phyloP scores from a whole-genome alignment of 2,797 vertebrate genomes.

The Agapornis canus region DNA sequence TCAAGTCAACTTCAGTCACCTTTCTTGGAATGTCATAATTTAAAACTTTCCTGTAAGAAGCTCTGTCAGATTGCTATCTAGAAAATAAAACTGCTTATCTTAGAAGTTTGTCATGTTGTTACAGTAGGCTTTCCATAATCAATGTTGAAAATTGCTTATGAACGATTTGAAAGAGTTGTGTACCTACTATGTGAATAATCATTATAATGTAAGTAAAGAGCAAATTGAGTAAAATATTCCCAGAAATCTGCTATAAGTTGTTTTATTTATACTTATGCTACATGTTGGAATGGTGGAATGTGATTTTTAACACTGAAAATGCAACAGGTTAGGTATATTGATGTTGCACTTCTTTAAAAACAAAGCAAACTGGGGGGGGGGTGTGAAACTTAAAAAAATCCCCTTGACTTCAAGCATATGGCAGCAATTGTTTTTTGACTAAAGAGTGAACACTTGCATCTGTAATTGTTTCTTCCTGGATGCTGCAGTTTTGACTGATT shows the following conservation, averaged over 20 bases:
- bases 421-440: slow-evolving; percentile 27
- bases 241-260: background rate
- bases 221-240: background rate
- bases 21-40: background rate
- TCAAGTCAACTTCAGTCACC: background rate
- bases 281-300: background rate
- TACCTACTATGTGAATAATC: background rate
- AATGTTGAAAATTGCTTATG: background rate
- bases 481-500: slow-evolving; percentile 50
- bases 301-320: background rate
- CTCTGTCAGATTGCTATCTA: background rate
- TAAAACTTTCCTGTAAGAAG: background rate
- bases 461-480: slow-evolving; percentile 39
- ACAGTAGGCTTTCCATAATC: background rate
- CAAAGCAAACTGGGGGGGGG: background rate
- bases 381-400: background rate
- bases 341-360: background rate
- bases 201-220: background rate
- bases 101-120: background rate
- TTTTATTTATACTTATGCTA: background rate
- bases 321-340: background rate
- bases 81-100: background rate
- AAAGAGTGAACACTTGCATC: slow-evolving; percentile 9
- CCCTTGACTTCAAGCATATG: slow-evolving; percentile 12
- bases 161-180: background rate